phyloP scores from a whole-genome alignment of 2,797 vertebrate species.

The Diplodus puntazzo region DNA sequence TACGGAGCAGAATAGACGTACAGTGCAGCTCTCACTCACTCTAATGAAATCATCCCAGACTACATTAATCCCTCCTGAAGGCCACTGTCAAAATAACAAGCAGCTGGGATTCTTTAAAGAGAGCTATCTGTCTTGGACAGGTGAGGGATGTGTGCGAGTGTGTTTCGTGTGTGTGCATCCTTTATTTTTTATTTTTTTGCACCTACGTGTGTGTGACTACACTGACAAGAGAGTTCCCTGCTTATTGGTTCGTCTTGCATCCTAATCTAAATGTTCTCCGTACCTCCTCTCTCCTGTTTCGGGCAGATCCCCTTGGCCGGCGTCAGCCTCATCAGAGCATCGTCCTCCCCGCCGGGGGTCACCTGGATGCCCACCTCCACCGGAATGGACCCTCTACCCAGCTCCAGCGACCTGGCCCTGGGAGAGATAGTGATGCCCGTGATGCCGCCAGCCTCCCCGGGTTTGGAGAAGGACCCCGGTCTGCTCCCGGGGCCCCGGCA shows the following conservation, averaged over 20 bases:
- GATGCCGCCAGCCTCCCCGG: slow-evolving; percentile 88
- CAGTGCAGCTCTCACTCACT: slow-evolving; percentile 69
- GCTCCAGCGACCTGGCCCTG: slow-evolving; percentile 85
- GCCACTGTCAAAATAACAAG: slow-evolving; percentile 82
- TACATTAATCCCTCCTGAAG: slow-evolving; percentile 84
- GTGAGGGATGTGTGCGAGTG: slow-evolving; percentile 58
- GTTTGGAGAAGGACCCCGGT: slow-evolving; percentile 91
- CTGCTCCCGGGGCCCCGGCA: slow-evolving; percentile 87
- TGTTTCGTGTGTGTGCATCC: slow-evolving; percentile 27
- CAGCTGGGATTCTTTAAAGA: slow-evolving; percentile 78
- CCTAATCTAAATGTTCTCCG: slow-evolving; percentile 36
- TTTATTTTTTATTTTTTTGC: slow-evolving; percentile 1
- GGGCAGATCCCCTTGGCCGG: slow-evolving; percentile 94
- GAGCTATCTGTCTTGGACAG: slow-evolving; percentile 76
- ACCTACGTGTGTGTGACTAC: slow-evolving; percentile 32
- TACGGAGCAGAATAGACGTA: slow-evolving; percentile 61
- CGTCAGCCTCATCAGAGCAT: slow-evolving; percentile 81
- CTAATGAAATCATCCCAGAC: slow-evolving; percentile 83
- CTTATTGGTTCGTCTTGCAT: slow-evolving; percentile 13
- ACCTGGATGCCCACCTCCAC: slow-evolving; percentile 99
- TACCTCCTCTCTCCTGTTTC: slow-evolving; percentile 96
- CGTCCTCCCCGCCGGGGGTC: slow-evolving; percentile 89
- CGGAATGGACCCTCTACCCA: slow-evolving; percentile 92
- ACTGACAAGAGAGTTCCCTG: slow-evolving; percentile 29
- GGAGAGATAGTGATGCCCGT: slow-evolving; percentile 85